phyloP scores from a whole-genome alignment of 64 coral and sea anemone species.

The Montipora sp. region DNA sequence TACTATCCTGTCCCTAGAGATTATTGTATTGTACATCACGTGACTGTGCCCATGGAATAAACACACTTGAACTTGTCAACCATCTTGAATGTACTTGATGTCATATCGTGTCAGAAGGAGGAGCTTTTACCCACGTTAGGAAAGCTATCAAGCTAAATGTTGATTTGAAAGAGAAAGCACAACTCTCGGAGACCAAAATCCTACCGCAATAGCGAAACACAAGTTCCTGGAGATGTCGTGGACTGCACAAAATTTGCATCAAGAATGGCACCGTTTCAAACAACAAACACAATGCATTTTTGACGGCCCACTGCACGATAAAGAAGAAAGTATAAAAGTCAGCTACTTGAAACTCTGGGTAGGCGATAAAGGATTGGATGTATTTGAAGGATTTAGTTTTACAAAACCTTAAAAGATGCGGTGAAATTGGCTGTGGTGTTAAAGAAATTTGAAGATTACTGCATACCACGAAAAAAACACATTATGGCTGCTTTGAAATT shows the following conservation, averaged over 20 bases:
- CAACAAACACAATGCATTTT: neutral
- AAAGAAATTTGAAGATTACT: conserved; percentile 28
- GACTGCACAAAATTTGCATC: neutral
- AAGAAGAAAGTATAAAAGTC: neutral
- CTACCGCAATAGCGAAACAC: neutral
- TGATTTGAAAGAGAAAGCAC: too few species aligned
- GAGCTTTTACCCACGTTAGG: too few species aligned
- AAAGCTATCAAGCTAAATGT: too few species aligned
- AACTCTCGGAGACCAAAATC: neutral
- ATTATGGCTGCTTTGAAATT: conserved; percentile 53
- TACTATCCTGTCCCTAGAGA: too few species aligned
- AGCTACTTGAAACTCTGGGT: conserved; percentile 10
- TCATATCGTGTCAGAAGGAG: too few species aligned
- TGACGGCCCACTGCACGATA: neutral
- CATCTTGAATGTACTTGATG: too few species aligned
- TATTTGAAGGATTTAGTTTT: neutral
- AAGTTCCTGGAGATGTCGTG: neutral
- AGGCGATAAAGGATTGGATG: conserved; percentile 1
- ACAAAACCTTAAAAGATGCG: neutral
- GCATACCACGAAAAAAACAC: neutral
- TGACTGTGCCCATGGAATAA: too few species aligned
- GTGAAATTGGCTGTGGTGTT: neutral
- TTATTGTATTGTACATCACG: too few species aligned
- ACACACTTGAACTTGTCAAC: too few species aligned
- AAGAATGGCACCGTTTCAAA: neutral